Conservation (phyloP, 2,797 vertebrate genomes). For the Orientallactaga sibirica region DNA sequence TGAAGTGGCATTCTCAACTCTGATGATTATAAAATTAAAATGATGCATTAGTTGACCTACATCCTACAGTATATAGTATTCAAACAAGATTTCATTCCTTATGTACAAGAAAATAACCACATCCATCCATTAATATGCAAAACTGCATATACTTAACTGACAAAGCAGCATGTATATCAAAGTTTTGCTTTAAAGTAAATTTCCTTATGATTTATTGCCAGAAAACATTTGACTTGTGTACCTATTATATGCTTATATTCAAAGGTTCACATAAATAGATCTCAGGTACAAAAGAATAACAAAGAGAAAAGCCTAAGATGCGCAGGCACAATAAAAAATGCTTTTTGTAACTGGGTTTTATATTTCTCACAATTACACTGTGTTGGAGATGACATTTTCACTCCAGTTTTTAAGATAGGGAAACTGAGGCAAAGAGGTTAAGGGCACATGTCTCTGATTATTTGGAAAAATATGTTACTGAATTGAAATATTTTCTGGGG, state of each 20-base stretch:
- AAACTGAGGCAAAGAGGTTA: not conserved
- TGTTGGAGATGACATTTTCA: not conserved
- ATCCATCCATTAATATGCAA: not conserved
- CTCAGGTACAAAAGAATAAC: not conserved
- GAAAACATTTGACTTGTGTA: not conserved
- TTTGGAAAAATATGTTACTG: constrained; percentile 75
- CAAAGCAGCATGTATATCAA: not conserved
- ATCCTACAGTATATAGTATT: not conserved
- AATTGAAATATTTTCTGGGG: constrained; percentile 84
- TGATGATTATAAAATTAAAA: not conserved
- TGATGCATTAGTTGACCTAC: not conserved
- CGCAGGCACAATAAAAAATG: not conserved
- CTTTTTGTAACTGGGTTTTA: not conserved
- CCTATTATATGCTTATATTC: not conserved
- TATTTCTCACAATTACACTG: not conserved
- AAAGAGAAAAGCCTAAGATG: not conserved
- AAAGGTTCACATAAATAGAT: not conserved
- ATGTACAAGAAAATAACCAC: not conserved
- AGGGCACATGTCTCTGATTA: too few relatives aligned
- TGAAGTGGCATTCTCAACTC: not conserved
- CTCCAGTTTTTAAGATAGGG: not conserved
- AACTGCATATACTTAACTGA: not conserved
- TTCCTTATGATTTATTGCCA: not conserved
- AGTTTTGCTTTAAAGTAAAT: not conserved
- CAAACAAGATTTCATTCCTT: not conserved